Evolutionary conservation across 2,113 vertebrate genomes (phyloP).

Genomic region (Cryptotis parvus): DNA sequence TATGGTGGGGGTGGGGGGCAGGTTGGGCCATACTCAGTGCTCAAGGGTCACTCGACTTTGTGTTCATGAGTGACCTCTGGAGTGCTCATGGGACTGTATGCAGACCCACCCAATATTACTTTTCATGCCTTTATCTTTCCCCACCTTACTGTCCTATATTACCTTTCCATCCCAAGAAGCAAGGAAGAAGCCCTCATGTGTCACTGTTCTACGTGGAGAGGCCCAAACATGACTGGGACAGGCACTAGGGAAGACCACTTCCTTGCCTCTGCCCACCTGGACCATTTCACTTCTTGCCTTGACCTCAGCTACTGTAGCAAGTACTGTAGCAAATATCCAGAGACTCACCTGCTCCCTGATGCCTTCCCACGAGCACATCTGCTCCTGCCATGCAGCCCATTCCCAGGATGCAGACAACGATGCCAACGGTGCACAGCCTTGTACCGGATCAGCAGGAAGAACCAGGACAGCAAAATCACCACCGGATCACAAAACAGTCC

Average conservation of each 20-base stretch:
- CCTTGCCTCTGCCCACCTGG: neutral
- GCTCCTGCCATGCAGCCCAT: constrained; percentile 97
- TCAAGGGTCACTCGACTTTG: too few relatives aligned
- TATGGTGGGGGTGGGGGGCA: too few relatives aligned
- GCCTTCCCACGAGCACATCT: constrained; percentile 93
- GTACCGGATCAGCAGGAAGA: constrained; percentile 96
- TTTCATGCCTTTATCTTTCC: too few relatives aligned
- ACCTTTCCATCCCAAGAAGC: neutral
- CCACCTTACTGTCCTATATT: neutral
- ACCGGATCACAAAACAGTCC: constrained; percentile 96
- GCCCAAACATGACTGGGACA: neutral
- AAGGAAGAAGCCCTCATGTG: neutral
- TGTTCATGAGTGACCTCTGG: too few relatives aligned
- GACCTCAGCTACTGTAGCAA: neutral
- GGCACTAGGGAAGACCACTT: neutral
- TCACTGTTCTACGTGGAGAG: neutral
- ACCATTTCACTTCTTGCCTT: neutral
- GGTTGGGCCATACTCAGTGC: too few relatives aligned
- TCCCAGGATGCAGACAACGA: constrained; percentile 95
- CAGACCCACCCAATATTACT: too few relatives aligned
- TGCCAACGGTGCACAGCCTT: constrained; percentile 94
- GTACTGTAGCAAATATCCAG: neutral
- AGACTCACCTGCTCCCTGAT: constrained; percentile 94
- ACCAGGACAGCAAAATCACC: constrained; percentile 97
- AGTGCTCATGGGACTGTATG: too few relatives aligned